Percentiles rank a stretch among this genome's conserved stretches.
Evolutionary conservation across 2,888 invertebrate species (phyloP).

Genomic region (Apantesis nais): DNA sequence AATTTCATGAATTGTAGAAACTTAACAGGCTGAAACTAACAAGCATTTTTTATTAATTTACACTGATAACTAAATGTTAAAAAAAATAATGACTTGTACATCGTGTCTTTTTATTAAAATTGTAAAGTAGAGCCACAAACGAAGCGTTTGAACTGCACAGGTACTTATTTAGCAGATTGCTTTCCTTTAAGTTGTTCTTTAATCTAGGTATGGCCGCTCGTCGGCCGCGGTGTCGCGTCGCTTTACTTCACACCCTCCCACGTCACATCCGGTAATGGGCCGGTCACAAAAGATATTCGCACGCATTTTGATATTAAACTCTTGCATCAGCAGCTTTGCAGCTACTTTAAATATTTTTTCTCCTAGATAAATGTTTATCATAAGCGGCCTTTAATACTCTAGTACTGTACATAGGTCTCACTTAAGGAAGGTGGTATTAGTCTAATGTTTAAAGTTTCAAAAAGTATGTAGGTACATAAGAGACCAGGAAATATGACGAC

Average conservation of each 20-base stretch:
- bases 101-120: neutral
- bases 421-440: too few relatives aligned
- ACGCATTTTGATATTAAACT: conserved; percentile 45
- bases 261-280: conserved; percentile 41
- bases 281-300: conserved; percentile 37
- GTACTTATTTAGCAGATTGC: conserved; percentile 86
- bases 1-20: conserved; percentile 27
- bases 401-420: too few relatives aligned
- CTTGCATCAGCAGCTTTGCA: conserved; percentile 26
- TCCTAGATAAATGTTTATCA: neutral
- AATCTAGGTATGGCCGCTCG: conserved; percentile 74
- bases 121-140: conserved; percentile 66
- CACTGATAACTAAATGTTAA: neutral
- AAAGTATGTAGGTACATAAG: neutral
- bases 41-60: conserved; percentile 4
- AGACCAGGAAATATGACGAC: neutral
- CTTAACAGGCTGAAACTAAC: conserved; percentile 16
- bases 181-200: conserved; percentile 85
- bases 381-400: too few relatives aligned
- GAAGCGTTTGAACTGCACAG: conserved; percentile 49
- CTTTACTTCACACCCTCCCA: conserved; percentile 47
- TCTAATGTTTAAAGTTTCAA: neutral
- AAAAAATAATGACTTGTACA: neutral
- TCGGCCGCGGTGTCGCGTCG: conserved; percentile 44
- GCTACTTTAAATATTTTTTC: neutral